Evolutionary conservation across 2,797 vertebrate species (phyloP), one percentile per base, ranked within the genome.

Genomic region (Pseudopleuronectes americanus): DNA sequence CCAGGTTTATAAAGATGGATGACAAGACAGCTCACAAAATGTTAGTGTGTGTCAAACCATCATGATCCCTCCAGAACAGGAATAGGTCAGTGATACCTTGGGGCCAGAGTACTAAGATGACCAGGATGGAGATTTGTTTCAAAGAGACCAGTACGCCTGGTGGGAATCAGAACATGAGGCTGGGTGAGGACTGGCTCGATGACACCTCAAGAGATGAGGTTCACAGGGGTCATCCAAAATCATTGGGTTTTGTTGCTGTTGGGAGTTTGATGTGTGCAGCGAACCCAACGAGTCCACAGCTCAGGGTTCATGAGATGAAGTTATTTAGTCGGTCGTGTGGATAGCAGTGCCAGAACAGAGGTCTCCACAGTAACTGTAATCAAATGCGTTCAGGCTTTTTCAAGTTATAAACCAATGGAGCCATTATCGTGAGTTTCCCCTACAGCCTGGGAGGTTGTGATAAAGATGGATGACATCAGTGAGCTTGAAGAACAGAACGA

Each of bases 301-400:
- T 54, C 54, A 13, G 41, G 49, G 24, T 33, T 43, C 22, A 14
- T 6, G 24, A 47, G 51, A 38, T 16, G n/a, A 26, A 47, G 38
- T 48, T 0, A 47, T 24, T n/a, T 41, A 3, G 16, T 31, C 14
- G 38, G 64, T 43, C 43, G 22, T 38, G 41, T 21, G 43, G 53
- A 33, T 31, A 45, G 14, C 21, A 47, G 53, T 33, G 51, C 4
- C 6, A 23, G 47, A 57, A 26, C 55, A 76, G 55, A 72, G 58
- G 68, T 73, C 61, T 28, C 3, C 22, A n/a, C 2, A 10, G 55
- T 47, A 36, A 60, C 13, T 4, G 5, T 7, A 31, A 62, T 41
- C 71, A 59, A 28, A 28, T 28, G 26, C 26, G 1, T 4, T 38
- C 52, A 3, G 22, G 17, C 16, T 4, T 45, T 58, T 24, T 8